These are phyloP conservation scores for Lysiphlebus fabarum DNA, from an alignment of 1,140 invertebrate genomes.

Conservation along the genomic window DNA sequence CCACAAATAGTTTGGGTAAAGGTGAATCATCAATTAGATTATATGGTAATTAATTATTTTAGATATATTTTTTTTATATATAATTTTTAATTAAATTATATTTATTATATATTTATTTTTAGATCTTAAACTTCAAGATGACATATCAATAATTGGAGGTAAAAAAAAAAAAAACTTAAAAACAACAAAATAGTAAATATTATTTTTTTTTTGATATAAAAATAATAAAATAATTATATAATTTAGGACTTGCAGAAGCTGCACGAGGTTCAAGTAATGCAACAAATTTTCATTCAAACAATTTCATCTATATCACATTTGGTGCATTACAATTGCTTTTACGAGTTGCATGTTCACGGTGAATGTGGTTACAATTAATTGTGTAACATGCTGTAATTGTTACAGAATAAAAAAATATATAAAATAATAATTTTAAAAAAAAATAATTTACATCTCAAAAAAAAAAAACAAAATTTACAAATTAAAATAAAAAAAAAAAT, in stretches of 20 bases:
- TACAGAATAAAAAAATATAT: too few relatives aligned
- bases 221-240: slow-evolving; percentile 6
- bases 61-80: too few relatives aligned
- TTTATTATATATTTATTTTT: slow-evolving; percentile 1
- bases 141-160: slow-evolving; percentile 18
- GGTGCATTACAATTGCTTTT: slow-evolving; percentile 18
- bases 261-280: slow-evolving; percentile 21
- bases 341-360: slow-evolving; percentile 18
- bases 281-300: slow-evolving; percentile 16
- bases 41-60: slow-evolving; percentile 64
- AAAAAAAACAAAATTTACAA: too few relatives aligned
- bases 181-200: not conserved
- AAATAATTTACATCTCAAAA: too few relatives aligned
- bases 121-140: slow-evolving; percentile 19
- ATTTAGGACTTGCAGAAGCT: slow-evolving; percentile 21
- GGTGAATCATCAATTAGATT: slow-evolving; percentile 75
- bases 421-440: too few relatives aligned
- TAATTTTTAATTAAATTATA: not conserved
- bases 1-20: slow-evolving; percentile 77
- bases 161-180: not conserved
- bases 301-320: slow-evolving; percentile 18
- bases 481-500: too few relatives aligned
- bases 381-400: too few relatives aligned
- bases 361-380: not conserved
- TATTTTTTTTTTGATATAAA: not conserved